Base-by-base conservation (phyloP, 2,797 vertebrate genomes). In the Sebastes taczanowskii region DNA sequence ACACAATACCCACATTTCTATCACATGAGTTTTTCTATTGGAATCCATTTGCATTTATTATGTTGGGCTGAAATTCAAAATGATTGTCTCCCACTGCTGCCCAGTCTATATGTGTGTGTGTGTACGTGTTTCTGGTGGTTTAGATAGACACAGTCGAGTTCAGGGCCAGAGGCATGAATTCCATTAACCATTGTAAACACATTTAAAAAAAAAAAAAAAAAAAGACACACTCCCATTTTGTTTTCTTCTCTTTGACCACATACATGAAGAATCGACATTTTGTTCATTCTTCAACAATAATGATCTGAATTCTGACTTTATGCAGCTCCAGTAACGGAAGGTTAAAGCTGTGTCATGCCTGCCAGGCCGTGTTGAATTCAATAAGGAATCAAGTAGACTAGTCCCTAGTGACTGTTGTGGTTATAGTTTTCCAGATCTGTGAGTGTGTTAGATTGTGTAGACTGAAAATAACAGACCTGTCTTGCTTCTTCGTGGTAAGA, bases 21-120 rank as follows among this genome's bases (percentile, higher is more conserved):
- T 38, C 79, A 27, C 22, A 38, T 3, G 11, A 77, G 27, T 59
- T 62, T 18, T 66, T 78, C 81, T 61, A 53, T 82, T 79, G 49
- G n/a, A 79, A 82, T 61, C 11, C 11, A 88, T 88, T 90, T 92
- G 79, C 61, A 86, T 91, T 89, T 18, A 71, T 92, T 87, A 74
- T 61, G 75, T 90, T 81, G 5, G 55, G 65, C 42, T 85, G 90
- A 91, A 94, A 93, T 93, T 92, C 86, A 88, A 87, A 90, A 86
- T 79, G 5, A 75, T 85, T 81, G 59, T 73, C 78, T 82, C 82
- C 46, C 52, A 1, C 81, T 87, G 86, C 86, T 88, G 92, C 74
- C 18, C 16, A 25, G 32, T 86, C 59, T 64, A 38, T 86, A 71
- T 85, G 18, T 56, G 34, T 38, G 46, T 38, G 46, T 42, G 32